Percentiles rank a stretch among this genome's conserved stretches.
phyloP scores from a whole-genome alignment of 2,797 vertebrate genomes.

The Coregonus suidteri region DNA sequence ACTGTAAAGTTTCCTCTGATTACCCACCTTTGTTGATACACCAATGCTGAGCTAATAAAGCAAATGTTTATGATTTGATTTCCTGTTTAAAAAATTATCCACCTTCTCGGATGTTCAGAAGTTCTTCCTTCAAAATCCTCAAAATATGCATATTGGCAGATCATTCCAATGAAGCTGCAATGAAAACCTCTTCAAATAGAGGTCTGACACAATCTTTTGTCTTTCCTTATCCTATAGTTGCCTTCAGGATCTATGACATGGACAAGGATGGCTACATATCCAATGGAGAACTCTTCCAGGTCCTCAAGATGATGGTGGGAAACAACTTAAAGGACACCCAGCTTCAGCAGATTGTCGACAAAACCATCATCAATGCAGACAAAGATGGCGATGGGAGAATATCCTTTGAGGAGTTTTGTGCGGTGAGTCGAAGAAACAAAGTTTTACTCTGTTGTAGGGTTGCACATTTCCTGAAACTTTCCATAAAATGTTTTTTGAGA shows the following conservation, averaged over 20 bases:
- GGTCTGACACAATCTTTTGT: slow-evolving; percentile 4
- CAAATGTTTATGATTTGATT: not conserved
- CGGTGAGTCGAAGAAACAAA: slow-evolving; percentile 73
- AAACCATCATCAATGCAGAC: slow-evolving; percentile 87
- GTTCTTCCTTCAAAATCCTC: not conserved
- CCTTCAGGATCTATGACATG: slow-evolving; percentile 94
- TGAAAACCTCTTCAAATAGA: not conserved
- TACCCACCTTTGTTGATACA: not conserved
- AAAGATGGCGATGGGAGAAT: slow-evolving; percentile 90
- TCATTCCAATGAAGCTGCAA: too few relatives aligned
- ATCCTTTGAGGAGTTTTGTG: slow-evolving; percentile 93
- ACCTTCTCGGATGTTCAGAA: too few relatives aligned
- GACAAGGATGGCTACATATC: slow-evolving; percentile 95
- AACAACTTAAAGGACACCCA: slow-evolving; percentile 95
- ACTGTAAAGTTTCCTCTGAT: not conserved
- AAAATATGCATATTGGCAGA: not conserved
- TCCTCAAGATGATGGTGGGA: slow-evolving; percentile 95
- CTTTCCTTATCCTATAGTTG: slow-evolving; percentile 70
- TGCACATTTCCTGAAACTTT: not conserved
- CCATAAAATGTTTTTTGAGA: not conserved
- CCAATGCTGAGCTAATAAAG: too few relatives aligned
- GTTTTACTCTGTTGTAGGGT: not conserved
- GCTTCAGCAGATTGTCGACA: slow-evolving; percentile 87
- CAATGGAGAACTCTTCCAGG: slow-evolving; percentile 93
- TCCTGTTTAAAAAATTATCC: not conserved